These are phyloP conservation scores for Spea hammondii DNA, from an alignment of 2,797 vertebrate species.

Conservation along the genomic window DNA sequence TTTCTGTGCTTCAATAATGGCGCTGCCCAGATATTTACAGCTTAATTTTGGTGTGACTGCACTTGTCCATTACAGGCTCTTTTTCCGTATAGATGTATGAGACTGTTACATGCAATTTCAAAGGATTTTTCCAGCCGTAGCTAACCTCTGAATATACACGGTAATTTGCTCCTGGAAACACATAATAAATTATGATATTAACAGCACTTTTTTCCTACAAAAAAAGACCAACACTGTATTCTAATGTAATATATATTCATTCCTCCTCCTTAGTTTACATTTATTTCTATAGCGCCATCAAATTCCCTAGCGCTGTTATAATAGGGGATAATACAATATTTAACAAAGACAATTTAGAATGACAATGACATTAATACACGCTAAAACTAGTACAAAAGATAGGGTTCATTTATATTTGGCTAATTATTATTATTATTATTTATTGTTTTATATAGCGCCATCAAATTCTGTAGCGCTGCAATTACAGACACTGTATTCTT, in stretches of 20 bases:
- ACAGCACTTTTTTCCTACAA: conserved; percentile 37
- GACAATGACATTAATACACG: no score
- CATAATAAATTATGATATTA: conserved; percentile 57
- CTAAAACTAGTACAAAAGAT: no score
- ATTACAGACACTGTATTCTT: not conserved
- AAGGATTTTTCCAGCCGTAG: conserved; percentile 61
- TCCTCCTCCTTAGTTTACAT: no score
- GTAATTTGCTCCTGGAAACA: conserved; percentile 62
- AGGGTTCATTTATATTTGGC: no score
- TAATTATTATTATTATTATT: not conserved
- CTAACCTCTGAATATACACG: conserved; percentile 60
- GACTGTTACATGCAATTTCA: conserved; percentile 57
- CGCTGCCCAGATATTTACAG: conserved; percentile 73
- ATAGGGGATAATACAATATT: no score
- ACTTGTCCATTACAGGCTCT: conserved; percentile 69
- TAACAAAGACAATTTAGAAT: no score
- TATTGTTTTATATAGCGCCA: no score
- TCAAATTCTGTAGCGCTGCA: no score
- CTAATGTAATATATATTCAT: no score
- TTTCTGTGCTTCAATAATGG: conserved; percentile 70
- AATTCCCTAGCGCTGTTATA: no score
- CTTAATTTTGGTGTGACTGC: conserved; percentile 72
- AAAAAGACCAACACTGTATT: not conserved
- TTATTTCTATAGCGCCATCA: no score
- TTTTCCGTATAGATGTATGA: conserved; percentile 65